Base-by-base conservation (phyloP, 2,888 invertebrate species). In the Notocelia uddmanniana region DNA sequence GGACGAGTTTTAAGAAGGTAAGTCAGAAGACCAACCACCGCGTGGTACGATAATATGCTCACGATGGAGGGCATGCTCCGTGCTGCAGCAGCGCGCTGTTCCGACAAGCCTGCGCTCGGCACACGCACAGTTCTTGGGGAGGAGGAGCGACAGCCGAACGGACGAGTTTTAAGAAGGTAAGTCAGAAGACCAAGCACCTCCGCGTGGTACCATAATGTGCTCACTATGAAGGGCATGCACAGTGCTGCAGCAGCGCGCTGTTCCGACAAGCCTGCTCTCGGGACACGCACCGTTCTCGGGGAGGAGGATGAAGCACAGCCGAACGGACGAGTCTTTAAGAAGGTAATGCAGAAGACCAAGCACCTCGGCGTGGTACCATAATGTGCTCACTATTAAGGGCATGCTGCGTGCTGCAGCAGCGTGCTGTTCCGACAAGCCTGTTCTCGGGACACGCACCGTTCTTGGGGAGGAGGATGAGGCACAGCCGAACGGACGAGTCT, bases 1-100 rank as follows among this genome's bases (percentile, higher is more conserved):
- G 99, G 99, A 60, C 95, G 98, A 76, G 95, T 98, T 99, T 99
- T 87, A 99, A 99, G 91, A 99, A 99, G 96, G 97, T 97, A 11
- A 45, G 54, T 18, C 37, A 3, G n/a, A 1, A 10, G 0, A 8
- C 18, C 11, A 6, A 26, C 88, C 88, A 96, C 75, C 95, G 95
- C 74, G 94, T 98, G 89, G 94, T 97, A 77, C 95, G 96, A 97
- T 79, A 96, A 96, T 69, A 96, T 98, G 78, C 96, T 96, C 81
- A 97, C 97, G 37, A 95, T 98, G 94, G 97, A 97, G 83, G 96
- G 97, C 86, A 96, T 98, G 94, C 95, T 99, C 82, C 95, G 95
- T 23, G 97, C 96, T 83, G 97, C 98, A 41, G 95, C 96, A 57
- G 95, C 95, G 78, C 95, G 96, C 77, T 97, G 97, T 92, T 94